Evolutionary conservation across 2,888 invertebrate species (phyloP).

Genomic region (Chloromyia formosa): DNA sequence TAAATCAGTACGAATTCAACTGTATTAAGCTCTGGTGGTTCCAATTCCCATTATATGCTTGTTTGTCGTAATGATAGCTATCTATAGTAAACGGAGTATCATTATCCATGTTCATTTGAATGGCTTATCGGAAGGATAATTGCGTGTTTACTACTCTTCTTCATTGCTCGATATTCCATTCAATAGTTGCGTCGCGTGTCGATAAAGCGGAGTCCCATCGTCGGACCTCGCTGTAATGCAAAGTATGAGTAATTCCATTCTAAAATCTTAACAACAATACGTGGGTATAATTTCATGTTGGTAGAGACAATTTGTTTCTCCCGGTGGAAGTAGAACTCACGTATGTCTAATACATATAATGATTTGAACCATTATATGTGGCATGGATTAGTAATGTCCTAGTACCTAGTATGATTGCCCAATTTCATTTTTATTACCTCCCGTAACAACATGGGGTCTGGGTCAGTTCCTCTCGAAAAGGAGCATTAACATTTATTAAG

Average conservation of each 20-base stretch:
- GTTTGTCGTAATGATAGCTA: neutral
- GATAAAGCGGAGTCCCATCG: slow-evolving; percentile 14
- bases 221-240: neutral
- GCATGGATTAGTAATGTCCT: neutral
- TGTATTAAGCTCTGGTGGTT: too few species aligned
- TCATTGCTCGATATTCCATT: neutral
- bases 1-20: too few species aligned
- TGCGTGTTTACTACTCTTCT: slow-evolving; percentile 28
- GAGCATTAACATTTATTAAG: too few species aligned
- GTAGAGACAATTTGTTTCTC: neutral
- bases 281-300: neutral
- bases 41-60: neutral
- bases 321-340: neutral
- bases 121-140: slow-evolving; percentile 30
- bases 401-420: slow-evolving; percentile 13
- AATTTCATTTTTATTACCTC: slow-evolving; percentile 1
- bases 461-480: too few species aligned
- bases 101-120: slow-evolving; percentile 31
- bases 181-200: slow-evolving; percentile 33
- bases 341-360: neutral
- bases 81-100: neutral
- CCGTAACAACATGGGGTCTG: too few species aligned
- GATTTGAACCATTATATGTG: neutral
- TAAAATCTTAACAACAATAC: slow-evolving; percentile 14
- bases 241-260: neutral